A percentile compares a stretch with the other conserved stretches of the same genome.
Conservation (phyloP, 2,797 vertebrate species). For the Sebastiscus albofasciatus region DNA sequence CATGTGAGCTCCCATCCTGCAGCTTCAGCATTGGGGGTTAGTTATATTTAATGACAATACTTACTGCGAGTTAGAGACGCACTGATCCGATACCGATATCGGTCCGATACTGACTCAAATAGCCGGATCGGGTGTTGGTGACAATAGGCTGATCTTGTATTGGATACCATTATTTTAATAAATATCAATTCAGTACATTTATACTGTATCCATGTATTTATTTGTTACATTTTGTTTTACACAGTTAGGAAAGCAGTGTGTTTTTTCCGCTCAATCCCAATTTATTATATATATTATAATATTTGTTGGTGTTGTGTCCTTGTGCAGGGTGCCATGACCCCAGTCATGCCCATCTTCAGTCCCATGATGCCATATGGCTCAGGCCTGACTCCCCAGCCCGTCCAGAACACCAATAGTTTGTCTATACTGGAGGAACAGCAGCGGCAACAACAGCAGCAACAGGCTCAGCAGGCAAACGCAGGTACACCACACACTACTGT, state of each 20-base stretch:
- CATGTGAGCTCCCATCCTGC: neutral
- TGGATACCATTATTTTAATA: too few relatives aligned
- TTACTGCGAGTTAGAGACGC: neutral
- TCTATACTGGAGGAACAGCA: constrained; percentile 97
- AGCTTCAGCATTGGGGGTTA: neutral
- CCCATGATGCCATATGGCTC: constrained; percentile 99
- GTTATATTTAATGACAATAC: neutral
- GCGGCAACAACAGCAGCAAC: constrained; percentile 85
- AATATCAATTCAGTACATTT: too few relatives aligned
- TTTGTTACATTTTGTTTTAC: too few relatives aligned
- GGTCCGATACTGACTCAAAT: too few relatives aligned
- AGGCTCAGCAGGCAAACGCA: constrained; percentile 85
- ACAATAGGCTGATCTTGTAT: too few relatives aligned
- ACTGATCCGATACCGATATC: too few relatives aligned
- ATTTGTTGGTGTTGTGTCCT: neutral
- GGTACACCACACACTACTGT: constrained; percentile 46
- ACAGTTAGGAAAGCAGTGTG: neutral
- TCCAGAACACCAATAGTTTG: constrained; percentile 93
- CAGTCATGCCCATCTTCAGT: constrained; percentile 93
- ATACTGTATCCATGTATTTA: too few relatives aligned
- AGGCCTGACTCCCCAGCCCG: constrained; percentile 96
- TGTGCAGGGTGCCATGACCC: constrained; percentile 93
- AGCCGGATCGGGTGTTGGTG: too few relatives aligned
- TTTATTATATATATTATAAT: neutral
- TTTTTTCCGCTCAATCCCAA: neutral